Evolutionary conservation across 2,113 vertebrate genomes (phyloP).

Genomic region (Columba livia): DNA sequence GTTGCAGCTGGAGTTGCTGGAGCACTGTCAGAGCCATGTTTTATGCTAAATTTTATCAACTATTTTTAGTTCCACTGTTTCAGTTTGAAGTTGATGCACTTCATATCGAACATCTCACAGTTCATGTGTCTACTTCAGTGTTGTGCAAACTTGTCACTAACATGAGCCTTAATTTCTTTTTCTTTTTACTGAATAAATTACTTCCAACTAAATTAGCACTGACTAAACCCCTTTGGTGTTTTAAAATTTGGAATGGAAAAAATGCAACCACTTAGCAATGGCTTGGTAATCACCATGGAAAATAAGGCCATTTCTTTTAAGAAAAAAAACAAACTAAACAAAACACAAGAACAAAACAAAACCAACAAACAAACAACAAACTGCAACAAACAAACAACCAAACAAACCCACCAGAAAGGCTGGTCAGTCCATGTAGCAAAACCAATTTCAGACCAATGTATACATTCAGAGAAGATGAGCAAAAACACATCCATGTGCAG

Average conservation of each 20-base stretch:
- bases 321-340: neutral
- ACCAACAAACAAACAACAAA: neutral
- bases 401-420: no score
- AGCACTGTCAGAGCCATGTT: neutral
- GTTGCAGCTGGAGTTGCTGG: neutral
- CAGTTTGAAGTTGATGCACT: neutral
- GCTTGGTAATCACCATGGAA: neutral
- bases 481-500: neutral
- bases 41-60: neutral
- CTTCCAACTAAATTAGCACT: neutral
- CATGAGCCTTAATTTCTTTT: neutral
- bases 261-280: no score
- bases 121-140: neutral
- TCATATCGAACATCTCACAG: neutral
- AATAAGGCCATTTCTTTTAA: neutral
- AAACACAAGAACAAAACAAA: neutral
- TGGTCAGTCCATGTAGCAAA: neutral
- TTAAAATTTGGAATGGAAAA: neutral
- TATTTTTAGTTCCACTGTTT: neutral
- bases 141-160: neutral
- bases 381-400: neutral
- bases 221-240: neutral
- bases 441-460: neutral
- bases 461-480: neutral
- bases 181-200: neutral